Evolutionary conservation across 2,113 vertebrate genomes (phyloP), one percentile per base, ranked within the genome.

Genomic region (Dromaius novaehollandiae): DNA sequence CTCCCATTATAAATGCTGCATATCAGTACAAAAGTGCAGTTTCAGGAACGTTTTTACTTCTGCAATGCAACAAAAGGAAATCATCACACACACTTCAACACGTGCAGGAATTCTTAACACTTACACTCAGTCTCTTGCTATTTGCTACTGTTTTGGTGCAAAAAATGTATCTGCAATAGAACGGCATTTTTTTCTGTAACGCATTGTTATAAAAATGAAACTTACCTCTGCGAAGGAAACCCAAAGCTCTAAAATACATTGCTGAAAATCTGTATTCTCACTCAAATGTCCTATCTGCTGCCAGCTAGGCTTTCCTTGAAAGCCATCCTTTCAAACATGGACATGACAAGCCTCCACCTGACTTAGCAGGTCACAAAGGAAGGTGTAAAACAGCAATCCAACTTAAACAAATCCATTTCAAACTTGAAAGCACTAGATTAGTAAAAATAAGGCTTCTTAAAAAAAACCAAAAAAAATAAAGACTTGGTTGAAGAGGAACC

Each of bases 31-130:
- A 8, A 18, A 11, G 44, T 3, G 6, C 44, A 17, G n/a, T 8
- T 56, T 36, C 15, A 15, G 60, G 40, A 75, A 18, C 13, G 5
- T 21, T 55, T 32, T 36, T 20, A 26, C 17, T 48, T 38, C 40
- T 34, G 58, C 38, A 18, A 15, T 0, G 12, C 82, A n/a, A 7
- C 30, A 32, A 7, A 18, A 85, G 70, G 44, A 34, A 40, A 21
- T 4, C 36, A 28, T 7, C 3, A 4, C 36, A 2, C 38, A 1
- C 46, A 1, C 28, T 26, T 48, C 28, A 3, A 9, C 22, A n/a
- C 16, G 0, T 3, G 26, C 28, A 38, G 48, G 40, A 36, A 20
- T 25, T 55, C 56, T 55, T 2, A 20, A 21, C 7, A 5, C 38
- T 56, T 56, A 1, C 2, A 7, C 30, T 50, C 40, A 2, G 20